Evolutionary conservation across 2,113 vertebrate genomes (phyloP).

Genomic region (Aythya baeri): DNA sequence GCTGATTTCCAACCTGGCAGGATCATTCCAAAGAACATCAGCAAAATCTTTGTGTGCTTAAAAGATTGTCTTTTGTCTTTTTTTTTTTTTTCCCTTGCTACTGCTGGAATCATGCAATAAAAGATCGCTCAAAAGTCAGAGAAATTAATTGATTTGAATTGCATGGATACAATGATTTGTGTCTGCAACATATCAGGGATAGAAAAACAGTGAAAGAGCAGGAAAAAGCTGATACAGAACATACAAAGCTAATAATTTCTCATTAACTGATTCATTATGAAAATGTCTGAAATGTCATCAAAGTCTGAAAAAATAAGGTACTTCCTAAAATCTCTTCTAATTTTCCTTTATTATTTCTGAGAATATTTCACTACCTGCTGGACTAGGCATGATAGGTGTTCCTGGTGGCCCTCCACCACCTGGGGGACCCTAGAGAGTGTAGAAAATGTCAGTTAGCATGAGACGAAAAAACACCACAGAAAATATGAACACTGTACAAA

Average conservation of each 20-base stretch:
- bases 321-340: not conserved
- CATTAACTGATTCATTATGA: not conserved
- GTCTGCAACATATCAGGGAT: not conserved
- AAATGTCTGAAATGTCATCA: not conserved
- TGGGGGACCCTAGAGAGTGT: slow-evolving; percentile 87
- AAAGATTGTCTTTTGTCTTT: not conserved
- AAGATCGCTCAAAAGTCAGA: not conserved
- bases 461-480: not conserved
- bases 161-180: not conserved
- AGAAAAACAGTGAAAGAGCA: not conserved
- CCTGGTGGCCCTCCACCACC: slow-evolving; percentile 96
- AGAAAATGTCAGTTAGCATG: slow-evolving; percentile 30
- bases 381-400: slow-evolving; percentile 99
- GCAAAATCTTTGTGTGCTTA: not conserved
- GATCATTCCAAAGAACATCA: not conserved
- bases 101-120: not conserved
- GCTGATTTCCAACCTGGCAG: not conserved
- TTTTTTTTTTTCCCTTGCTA: not conserved
- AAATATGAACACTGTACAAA: not conserved
- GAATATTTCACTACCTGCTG: slow-evolving; percentile 86
- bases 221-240: not conserved
- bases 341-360: not conserved
- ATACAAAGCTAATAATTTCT: rapidly evolving
- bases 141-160: not conserved
- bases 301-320: not conserved